Percentiles rank a stretch among this genome's conserved stretches.
These are phyloP conservation scores for Ophion ellenae DNA, from an alignment of 2,888 invertebrate species.

Conservation along the genomic window DNA sequence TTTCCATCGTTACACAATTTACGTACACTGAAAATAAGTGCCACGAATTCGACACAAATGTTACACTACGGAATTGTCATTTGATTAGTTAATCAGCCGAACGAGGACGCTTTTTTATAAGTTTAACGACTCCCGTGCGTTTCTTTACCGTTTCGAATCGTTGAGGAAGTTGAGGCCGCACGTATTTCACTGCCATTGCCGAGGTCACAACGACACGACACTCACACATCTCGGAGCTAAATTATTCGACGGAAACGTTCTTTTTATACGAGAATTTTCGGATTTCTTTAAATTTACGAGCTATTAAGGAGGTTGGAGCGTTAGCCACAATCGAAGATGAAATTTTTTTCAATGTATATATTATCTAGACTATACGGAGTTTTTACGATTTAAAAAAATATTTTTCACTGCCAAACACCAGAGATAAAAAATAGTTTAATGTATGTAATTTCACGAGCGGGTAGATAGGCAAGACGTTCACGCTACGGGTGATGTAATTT, in stretches of 20 bases:
- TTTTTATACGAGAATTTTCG: not conserved
- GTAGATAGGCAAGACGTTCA: no score
- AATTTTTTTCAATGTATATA: no score
- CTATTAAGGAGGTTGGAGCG: no score
- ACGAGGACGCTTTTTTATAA: slow-evolving; percentile 55
- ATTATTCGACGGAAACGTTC: not conserved
- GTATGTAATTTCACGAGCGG: no score
- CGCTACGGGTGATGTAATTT: no score
- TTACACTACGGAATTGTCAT: not conserved
- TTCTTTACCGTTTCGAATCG: slow-evolving; percentile 32
- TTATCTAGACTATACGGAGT: no score
- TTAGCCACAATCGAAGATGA: no score
- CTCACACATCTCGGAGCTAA: not conserved
- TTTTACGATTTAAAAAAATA: no score
- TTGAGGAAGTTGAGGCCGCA: slow-evolving; percentile 28
- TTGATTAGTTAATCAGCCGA: slow-evolving; percentile 16
- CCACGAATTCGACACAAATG: not conserved
- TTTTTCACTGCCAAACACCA: no score
- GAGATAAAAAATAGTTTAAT: no score
- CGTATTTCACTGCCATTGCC: slow-evolving; percentile 64
- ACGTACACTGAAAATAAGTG: not conserved
- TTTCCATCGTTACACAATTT: not conserved
- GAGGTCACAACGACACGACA: slow-evolving; percentile 31
- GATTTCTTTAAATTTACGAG: no score
- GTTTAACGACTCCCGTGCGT: slow-evolving; percentile 14